These are phyloP conservation scores for Pangasius larnaudii DNA, from an alignment of 2,797 vertebrate genomes.

Conservation along the genomic window DNA sequence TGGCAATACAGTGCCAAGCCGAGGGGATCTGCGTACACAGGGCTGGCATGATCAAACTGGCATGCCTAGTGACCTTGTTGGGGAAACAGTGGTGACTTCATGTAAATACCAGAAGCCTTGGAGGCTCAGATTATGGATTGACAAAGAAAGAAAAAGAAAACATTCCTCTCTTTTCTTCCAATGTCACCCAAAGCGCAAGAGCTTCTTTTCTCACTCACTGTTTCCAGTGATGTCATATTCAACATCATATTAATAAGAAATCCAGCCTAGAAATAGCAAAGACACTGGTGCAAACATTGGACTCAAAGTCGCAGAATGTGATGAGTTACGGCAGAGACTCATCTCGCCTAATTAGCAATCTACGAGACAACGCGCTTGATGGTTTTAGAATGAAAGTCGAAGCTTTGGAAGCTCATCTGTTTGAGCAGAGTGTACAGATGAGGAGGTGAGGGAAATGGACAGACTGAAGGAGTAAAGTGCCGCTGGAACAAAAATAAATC, in stretches of 20 bases:
- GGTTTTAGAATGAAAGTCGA: background rate
- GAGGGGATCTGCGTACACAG: constrained; percentile 27
- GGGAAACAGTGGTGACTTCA: constrained; percentile 45
- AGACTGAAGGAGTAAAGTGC: background rate
- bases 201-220: background rate
- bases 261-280: background rate
- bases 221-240: background rate
- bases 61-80: constrained; percentile 45
- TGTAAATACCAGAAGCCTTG: constrained; percentile 30
- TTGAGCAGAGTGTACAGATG: background rate
- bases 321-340: background rate
- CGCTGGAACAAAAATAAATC: background rate
- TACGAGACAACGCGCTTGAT: too few species aligned
- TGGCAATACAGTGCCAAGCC: constrained; percentile 62
- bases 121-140: background rate
- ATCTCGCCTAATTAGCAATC: too few species aligned
- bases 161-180: background rate
- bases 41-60: constrained; percentile 46
- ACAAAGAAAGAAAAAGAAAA: constrained; percentile 2
- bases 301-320: background rate
- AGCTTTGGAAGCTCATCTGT: background rate
- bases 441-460: background rate
- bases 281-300: background rate
- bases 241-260: background rate
- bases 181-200: background rate